These are phyloP conservation scores for Pharmacophagus antenor DNA, from an alignment of 2,888 invertebrate genomes.

Conservation along the genomic window DNA sequence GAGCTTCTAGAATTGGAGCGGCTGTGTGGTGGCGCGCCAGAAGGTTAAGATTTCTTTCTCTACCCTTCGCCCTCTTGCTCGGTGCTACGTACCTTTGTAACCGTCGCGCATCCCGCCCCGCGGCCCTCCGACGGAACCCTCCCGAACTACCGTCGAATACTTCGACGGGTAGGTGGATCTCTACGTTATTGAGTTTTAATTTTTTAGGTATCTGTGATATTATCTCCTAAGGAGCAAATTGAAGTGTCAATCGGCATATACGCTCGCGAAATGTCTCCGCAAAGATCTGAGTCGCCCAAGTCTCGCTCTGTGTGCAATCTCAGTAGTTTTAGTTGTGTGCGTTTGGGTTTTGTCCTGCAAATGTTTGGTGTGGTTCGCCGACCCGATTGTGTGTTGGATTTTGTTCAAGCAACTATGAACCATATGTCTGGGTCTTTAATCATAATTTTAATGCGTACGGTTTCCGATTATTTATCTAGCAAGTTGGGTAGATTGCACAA, in stretches of 20 bases:
- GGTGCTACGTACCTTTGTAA: conserved; percentile 33
- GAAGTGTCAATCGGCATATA: background rate
- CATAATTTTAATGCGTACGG: conserved; percentile 4
- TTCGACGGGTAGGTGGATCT: conserved; percentile 34
- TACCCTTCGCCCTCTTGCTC: conserved; percentile 32
- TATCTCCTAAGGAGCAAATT: conserved; percentile 31
- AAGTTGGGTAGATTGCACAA: conserved; percentile 17
- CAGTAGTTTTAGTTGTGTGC: conserved; percentile 22
- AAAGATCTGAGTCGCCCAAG: conserved; percentile 6
- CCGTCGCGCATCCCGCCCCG: background rate
- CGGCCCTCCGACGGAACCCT: conserved; percentile 2
- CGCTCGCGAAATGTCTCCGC: conserved; percentile 12
- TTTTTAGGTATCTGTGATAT: conserved; percentile 32
- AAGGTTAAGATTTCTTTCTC: conserved; percentile 46
- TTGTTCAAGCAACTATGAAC: conserved; percentile 14
- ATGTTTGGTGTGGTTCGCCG: background rate
- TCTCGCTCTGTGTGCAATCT: conserved; percentile 22
- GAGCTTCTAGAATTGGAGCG: conserved; percentile 65
- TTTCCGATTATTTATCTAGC: conserved; percentile 1
- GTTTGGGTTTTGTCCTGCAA: conserved; percentile 6
- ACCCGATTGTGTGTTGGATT: background rate
- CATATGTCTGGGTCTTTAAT: background rate
- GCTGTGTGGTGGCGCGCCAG: conserved; percentile 63
- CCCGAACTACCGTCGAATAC: conserved; percentile 29
- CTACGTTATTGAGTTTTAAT: conserved; percentile 27